Evolutionary conservation across 2,888 invertebrate genomes (phyloP), one percentile per base, ranked within the genome.

Genomic region (Amphipoea lucens): DNA sequence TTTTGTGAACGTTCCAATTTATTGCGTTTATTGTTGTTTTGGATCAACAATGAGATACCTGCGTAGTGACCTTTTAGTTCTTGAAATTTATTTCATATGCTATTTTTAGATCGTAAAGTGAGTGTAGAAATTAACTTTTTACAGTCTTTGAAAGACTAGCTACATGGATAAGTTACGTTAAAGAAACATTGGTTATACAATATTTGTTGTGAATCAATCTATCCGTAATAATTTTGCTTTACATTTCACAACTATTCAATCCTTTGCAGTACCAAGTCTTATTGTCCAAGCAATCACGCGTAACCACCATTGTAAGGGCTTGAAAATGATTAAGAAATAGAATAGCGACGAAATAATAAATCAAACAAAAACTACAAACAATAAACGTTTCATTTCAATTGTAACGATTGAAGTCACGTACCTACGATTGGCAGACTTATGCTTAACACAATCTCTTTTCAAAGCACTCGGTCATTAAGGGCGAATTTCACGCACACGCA

Each of bases 291-390:
- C 73, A 65, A 67, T 74, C 82, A 84, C 63, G 74, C 83, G 79
- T 79, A 74, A 74, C 87, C 6, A 60, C 54, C n/a, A 74, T 68
- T 83, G 65, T 71, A 82, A 77, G 86, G 82, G 76, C 76, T 70
- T 76, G 45, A 74, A 51, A 79, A 70, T 51, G 7, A 71, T 70
- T 79, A 67, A 48, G 70, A 70, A 74, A 74, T 17, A 73, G 14
- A 71, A 74, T 67, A 40, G 20, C 40, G 14, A 57, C 23, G n/a
- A 66, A 77, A 73, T 73, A 60, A 66, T 82, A 66, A 81, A 40
- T 65, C 29, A 48, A 73, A 79, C 4, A 72, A 81, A 63, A 65
- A 51, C 51, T 57, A 20, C 29, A 62, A 69, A 82, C 40, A 76
- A 75, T 69, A 29, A 36, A 7, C 4, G 60, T 57, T 75, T 76